Base-by-base conservation (phyloP, 2,797 vertebrate species). In the Brachyalestes nurse region DNA sequence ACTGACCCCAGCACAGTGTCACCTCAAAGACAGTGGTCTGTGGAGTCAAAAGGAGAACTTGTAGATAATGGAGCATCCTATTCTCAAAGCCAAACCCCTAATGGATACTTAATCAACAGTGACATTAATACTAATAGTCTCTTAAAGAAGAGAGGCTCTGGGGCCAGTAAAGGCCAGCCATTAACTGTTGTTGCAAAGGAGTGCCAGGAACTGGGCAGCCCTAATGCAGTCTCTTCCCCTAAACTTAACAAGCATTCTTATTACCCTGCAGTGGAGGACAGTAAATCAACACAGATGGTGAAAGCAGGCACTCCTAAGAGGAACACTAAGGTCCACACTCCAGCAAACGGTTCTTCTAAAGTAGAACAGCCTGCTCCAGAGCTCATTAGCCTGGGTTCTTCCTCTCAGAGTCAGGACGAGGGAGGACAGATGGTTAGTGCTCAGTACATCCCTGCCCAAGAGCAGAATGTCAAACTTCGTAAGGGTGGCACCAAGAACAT, bases 341-440 rank as follows among this genome's bases (percentile, higher is more conserved):
- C 83, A 0, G 72, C 78, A 0, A 88, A 51, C 51, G 77, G 75
- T 28, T 21, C 57, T 21, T 45, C 42, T 80, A 62, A 80, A 0
- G 89, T 90, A 3, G 93, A 95, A 6, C 89, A 92, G 79, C 92
- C 92, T 0, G 17, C 82, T 0, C 82, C 91, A 80, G 95, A 96
- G 86, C 88, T 94, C 66, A 91, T 93, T 85, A 95, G 93, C 6
- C 91, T 95, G 58, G 95, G 93, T 47, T 95, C 94, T 0, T 96
- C 95, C 2, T 95, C 94, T 0, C 95, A 95, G 75, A 96, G 94
- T 86, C 90, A 93, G 58, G 95, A 96, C 0, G 95, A 96, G 6
- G 93, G 87, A 45, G 72, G 85, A 85, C 88, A 91, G 7, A 82
- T 91, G 88, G 94, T 93, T 47, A 95, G 91, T 0, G 92, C 90